A percentile compares a stretch with the other conserved stretches of the same genome.
phyloP scores from a whole-genome alignment of 2,888 invertebrate species.

The Nudaria mundana region DNA sequence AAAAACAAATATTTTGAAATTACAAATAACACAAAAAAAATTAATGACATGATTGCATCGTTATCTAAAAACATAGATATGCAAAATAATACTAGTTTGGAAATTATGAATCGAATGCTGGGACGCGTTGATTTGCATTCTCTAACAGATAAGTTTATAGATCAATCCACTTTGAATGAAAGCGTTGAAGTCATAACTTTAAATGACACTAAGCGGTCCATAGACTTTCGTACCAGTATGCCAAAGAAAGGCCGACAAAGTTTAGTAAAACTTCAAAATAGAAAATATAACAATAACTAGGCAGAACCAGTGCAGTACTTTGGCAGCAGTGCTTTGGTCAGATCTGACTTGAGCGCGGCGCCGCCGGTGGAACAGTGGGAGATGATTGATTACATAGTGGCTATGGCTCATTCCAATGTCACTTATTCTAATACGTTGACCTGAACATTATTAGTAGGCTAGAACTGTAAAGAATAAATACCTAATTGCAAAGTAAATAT shows the following conservation, averaged over 20 bases:
- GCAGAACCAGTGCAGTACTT: no score
- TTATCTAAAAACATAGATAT: slow-evolving; percentile 54
- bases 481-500: no score
- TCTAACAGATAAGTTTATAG: neutral
- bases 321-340: no score
- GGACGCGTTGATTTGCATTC: slow-evolving; percentile 14
- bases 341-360: no score
- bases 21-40: slow-evolving; percentile 24
- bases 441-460: no score
- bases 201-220: slow-evolving; percentile 2
- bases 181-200: slow-evolving; percentile 3
- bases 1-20: slow-evolving; percentile 35
- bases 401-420: no score
- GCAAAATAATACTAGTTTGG: slow-evolving; percentile 55
- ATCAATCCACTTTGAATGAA: neutral
- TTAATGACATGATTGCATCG: slow-evolving; percentile 45
- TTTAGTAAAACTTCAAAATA: slow-evolving; percentile 32
- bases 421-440: no score
- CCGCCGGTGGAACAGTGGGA: no score
- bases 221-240: slow-evolving; percentile 14
- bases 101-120: slow-evolving; percentile 41
- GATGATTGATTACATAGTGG: no score
- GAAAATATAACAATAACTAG: slow-evolving; percentile 32
- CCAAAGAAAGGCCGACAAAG: slow-evolving; percentile 42
- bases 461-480: no score